A percentile compares a stretch with the other conserved stretches of the same genome.
Evolutionary conservation across 2,113 vertebrate species (phyloP).

Genomic region (Pelecanus crispus): DNA sequence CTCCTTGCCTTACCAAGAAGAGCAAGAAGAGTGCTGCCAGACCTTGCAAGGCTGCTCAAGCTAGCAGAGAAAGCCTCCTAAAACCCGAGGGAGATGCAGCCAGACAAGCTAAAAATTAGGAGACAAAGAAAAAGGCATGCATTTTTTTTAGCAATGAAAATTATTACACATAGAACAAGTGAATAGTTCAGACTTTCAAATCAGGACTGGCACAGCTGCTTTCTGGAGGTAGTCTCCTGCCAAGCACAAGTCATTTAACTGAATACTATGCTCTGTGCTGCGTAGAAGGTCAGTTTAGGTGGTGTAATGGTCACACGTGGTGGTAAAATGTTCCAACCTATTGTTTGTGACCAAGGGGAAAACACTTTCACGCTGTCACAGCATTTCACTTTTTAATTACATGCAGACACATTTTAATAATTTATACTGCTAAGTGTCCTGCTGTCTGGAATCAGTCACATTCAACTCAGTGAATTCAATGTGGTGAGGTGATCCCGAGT

Average conservation of each 20-base stretch:
- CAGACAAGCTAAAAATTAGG: not conserved
- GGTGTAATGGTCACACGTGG: not conserved
- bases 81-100: not conserved
- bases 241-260: not conserved
- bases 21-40: not conserved
- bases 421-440: not conserved
- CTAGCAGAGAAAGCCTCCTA: not conserved
- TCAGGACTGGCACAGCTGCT: not conserved
- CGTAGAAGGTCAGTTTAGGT: not conserved
- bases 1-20: not conserved
- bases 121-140: not conserved
- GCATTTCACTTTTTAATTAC: not conserved
- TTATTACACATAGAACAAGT: not conserved
- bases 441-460: not conserved
- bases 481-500: not conserved
- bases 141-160: not conserved
- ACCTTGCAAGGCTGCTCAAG: not conserved
- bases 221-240: not conserved
- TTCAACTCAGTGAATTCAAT: not conserved
- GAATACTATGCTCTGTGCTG: not conserved
- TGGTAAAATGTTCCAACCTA: not conserved
- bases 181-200: not conserved
- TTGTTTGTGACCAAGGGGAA: not conserved
- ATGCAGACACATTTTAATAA: not conserved
- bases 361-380: not conserved